Evolutionary conservation across 2,797 vertebrate genomes (phyloP), one percentile per base, ranked within the genome.

Genomic region (Sphaeramia orbicularis): DNA sequence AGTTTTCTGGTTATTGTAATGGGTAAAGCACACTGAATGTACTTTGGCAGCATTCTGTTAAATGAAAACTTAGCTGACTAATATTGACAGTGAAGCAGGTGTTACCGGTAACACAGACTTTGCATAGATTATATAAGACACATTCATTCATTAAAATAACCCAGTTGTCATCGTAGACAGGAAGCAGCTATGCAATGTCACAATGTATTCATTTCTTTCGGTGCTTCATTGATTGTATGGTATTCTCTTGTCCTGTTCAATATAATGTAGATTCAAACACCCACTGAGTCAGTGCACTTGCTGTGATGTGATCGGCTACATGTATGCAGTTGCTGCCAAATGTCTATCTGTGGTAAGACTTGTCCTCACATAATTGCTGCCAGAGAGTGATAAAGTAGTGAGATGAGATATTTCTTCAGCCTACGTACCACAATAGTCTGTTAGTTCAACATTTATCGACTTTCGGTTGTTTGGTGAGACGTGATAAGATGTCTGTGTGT

Each of bases 351-450:
- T 54, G 35, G 47, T 67, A 55, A 70, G 58, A 57, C 52, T 37
- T 48, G 72, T 68, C 64, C 60, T 27, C 60, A 60, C 10, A 18
- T 53, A 51, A 12, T 6, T 53, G 56, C 60, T 63, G 61, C 53
- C 52, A 73, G 52, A 59, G 44, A 52, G 21, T 44, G 18, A 66
- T 65, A 52, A 54, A 41, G 67, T n/a, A 32, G 40, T 57, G 51
- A 54, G 67, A 74, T 60, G 52, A 44, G 65, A 51, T 43, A 40
- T 21, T 55, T 52, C 70, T 19, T 66, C 72, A 59, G 61, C 51
- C 65, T 32, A 32, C 6, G 1, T 32, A 32, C 30, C 30, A 32
- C 8, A 32, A 7, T 32, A 32, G 7, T 32, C 30, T 32, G 8
- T 32, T 6, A 4, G 8, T 32, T 4, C 30, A 32, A 32, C 30